phyloP scores from a whole-genome alignment of 2,888 invertebrate genomes.

The Salticus scenicus region DNA sequence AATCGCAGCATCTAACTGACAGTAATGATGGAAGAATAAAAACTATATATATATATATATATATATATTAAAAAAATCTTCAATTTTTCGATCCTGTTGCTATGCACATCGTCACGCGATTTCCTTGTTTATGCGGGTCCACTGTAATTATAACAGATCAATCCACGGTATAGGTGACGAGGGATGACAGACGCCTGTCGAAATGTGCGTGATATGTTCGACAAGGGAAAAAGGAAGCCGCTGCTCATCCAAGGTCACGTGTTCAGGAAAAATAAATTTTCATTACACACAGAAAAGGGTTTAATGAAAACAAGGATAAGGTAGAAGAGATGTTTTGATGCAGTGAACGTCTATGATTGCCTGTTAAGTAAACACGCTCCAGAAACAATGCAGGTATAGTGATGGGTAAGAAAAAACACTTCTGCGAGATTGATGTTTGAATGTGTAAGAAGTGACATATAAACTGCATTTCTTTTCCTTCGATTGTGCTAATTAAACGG shows the following conservation, averaged over 20 bases:
- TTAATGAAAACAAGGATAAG: constrained; percentile 8
- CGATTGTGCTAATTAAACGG: too few species aligned
- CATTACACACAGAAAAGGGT: not conserved
- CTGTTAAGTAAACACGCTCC: not conserved
- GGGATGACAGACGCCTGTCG: constrained; percentile 20
- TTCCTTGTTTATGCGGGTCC: constrained; percentile 43
- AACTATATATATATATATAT: too few species aligned
- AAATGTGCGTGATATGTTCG: constrained; percentile 3
- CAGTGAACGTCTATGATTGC: not conserved
- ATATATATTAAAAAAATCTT: too few species aligned
- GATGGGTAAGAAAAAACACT: not conserved
- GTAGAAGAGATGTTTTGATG: not conserved
- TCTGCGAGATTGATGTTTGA: too few species aligned
- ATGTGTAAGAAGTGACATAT: too few species aligned
- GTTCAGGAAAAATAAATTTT: not conserved
- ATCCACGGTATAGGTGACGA: constrained; percentile 18
- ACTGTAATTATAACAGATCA: constrained; percentile 48
- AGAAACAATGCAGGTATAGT: not conserved
- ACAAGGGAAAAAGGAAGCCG: constrained; percentile 1
- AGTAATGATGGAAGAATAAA: too few species aligned
- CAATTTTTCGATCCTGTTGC: not conserved
- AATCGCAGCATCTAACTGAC: too few species aligned
- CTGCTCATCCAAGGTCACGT: not conserved
- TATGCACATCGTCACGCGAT: constrained; percentile 21
- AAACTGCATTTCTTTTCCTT: too few species aligned